These are phyloP conservation scores for Ditula angustiorana DNA, from an alignment of 2,888 invertebrate species.

Conservation along the genomic window DNA sequence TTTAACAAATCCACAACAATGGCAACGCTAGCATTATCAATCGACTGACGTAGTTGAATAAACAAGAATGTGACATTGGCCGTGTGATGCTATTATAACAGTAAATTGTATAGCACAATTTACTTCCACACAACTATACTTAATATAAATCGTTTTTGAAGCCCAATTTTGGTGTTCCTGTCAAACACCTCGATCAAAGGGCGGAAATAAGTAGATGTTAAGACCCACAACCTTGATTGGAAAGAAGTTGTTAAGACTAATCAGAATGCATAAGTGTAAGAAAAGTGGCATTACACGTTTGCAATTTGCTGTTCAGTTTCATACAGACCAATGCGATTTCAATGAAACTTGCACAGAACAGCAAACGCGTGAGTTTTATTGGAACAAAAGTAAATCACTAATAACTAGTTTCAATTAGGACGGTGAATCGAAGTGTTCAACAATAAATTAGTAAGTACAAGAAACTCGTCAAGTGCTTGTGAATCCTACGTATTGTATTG, in stretches of 20 bases:
- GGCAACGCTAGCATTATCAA: constrained; percentile 46
- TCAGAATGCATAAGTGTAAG: constrained; percentile 51
- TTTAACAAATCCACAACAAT: constrained; percentile 38
- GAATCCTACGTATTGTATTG: constrained; percentile 39
- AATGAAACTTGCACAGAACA: constrained; percentile 13
- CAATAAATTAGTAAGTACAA: constrained; percentile 58
- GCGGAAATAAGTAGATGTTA: constrained; percentile 19
- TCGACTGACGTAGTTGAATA: constrained; percentile 50
- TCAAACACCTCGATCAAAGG: constrained; percentile 32
- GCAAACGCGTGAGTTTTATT: background rate
- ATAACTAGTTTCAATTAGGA: constrained; percentile 26
- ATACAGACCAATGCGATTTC: background rate
- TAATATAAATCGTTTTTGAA: constrained; percentile 57
- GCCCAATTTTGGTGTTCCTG: constrained; percentile 57
- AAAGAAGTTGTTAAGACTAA: constrained; percentile 58
- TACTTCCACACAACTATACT: constrained; percentile 40
- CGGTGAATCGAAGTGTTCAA: constrained; percentile 53
- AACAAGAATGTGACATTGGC: constrained; percentile 70
- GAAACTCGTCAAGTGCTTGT: constrained; percentile 57
- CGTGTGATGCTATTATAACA: constrained; percentile 55
- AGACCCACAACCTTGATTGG: constrained; percentile 68
- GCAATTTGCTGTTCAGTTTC: constrained; percentile 11
- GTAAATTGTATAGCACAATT: constrained; percentile 26
- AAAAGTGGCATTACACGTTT: constrained; percentile 10
- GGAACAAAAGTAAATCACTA: constrained; percentile 7